Conservation (phyloP, 2,113 vertebrate species). For the Pygathrix nemaeus region DNA sequence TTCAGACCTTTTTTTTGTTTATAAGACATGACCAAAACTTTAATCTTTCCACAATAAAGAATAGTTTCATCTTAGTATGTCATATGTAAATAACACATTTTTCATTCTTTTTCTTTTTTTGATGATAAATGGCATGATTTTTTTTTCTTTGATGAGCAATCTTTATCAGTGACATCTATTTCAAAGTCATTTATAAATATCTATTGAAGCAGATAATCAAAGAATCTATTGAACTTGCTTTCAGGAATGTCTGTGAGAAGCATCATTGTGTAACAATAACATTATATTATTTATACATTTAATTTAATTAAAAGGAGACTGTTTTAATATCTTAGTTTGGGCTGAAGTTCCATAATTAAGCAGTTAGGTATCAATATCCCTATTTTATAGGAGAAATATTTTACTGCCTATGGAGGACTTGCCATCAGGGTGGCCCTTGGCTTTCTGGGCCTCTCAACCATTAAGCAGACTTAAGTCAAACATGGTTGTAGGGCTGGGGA, state of each 20-base stretch:
- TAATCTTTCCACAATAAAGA: slow-evolving; percentile 16
- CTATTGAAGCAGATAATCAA: not conserved
- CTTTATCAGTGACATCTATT: slow-evolving; percentile 13
- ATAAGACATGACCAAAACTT: not conserved
- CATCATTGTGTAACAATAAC: not conserved
- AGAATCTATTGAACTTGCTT: not conserved
- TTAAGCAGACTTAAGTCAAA: not conserved
- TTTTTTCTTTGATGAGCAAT: not conserved
- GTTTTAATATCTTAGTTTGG: not conserved
- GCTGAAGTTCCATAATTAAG: not conserved
- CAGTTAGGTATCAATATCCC: not conserved
- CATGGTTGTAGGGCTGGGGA: fast-evolving
- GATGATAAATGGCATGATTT: not conserved
- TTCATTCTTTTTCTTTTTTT: slow-evolving; percentile 5
- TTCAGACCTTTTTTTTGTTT: slow-evolving; percentile 3
- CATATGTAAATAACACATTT: not conserved
- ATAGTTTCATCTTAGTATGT: slow-evolving; percentile 1
- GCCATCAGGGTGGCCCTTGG: not conserved
- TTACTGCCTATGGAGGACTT: not conserved
- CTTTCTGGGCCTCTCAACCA: not conserved
- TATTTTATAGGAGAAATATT: not conserved
- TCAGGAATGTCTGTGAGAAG: not conserved
- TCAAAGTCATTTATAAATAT: slow-evolving; percentile 1
- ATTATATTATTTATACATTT: not conserved
- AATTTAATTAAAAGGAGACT: not conserved